Base-by-base conservation (phyloP, 2,888 invertebrate species). In the Kryphioiulus occultus region DNA sequence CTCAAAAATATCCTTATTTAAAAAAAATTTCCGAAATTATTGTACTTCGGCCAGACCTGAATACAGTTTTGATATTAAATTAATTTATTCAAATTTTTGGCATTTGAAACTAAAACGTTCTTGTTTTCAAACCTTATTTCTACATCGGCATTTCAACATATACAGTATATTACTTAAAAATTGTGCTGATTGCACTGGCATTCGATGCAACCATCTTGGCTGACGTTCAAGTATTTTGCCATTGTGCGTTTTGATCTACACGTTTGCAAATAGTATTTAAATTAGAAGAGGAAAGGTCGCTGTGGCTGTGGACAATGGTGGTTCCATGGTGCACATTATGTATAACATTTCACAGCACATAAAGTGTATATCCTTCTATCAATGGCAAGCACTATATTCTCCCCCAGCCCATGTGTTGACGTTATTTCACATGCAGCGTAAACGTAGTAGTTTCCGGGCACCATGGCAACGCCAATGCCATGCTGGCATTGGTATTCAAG, bases 401-500 rank as follows among this genome's bases (percentile, higher is more conserved):
- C 26, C 19, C 26, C 9, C 26, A 68, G 9, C 5, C 19, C n/a
- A n/a, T n/a, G n/a, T n/a, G 68, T 68, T 68, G 22, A 68, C 68
- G 68, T 68, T 26, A 68, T 68, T 68, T 68, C 26, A 1, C 7
- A 26, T n/a, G n/a, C 26, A 26, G 68, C 68, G 68, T 68, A 68
- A 68, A 68, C 68, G 26, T 68, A 68, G 68, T 68, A 68, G 68
- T 68, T 68, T 68, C 26, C 68, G 26, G 68, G 68, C 22, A n/a
- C 22, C 68, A 68, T 68, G 26, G 26, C 68, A 68, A 68, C 68
- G 68, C 68, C 68, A 26, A 68, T 68, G 68, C 68, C 68, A 68
- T 10, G 68, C 68, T 68, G 68, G 68, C 68, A 68, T 68, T 68
- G 22, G 68, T 68, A 68, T 68, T 68, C 68, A 68, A 68, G 68